Evolutionary conservation across 1,140 invertebrate species (phyloP).

Genomic region (Coptotermes formosanus): DNA sequence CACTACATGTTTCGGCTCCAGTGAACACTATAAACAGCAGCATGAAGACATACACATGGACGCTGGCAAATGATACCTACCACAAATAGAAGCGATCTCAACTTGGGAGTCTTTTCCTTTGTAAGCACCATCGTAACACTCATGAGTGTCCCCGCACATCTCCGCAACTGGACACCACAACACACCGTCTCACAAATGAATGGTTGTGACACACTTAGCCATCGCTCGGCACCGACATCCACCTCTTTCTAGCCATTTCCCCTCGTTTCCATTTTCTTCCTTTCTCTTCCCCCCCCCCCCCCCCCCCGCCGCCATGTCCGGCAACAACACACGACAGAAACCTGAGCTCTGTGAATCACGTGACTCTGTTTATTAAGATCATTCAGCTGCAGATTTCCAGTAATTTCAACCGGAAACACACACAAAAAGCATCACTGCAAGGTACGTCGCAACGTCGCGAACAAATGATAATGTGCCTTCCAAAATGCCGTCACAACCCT

Average conservation of each 20-base stretch:
- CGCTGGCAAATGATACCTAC: constrained; percentile 4
- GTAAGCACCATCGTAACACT: constrained; percentile 27
- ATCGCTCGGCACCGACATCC: not conserved
- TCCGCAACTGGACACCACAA: not conserved
- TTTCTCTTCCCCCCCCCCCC: too few relatives aligned
- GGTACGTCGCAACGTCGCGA: too few relatives aligned
- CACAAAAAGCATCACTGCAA: too few relatives aligned
- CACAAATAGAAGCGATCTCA: constrained; percentile 32
- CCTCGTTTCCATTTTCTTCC: not conserved
- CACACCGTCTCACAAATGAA: not conserved
- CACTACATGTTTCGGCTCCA: too few relatives aligned
- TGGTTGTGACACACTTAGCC: not conserved
- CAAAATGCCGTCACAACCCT: too few relatives aligned
- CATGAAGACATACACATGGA: too few relatives aligned
- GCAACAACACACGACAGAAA: not conserved
- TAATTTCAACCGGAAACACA: too few relatives aligned
- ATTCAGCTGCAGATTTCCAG: too few relatives aligned
- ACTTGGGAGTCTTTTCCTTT: constrained; percentile 33
- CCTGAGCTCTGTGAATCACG: not conserved
- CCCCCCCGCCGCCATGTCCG: too few relatives aligned
- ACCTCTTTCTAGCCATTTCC: not conserved
- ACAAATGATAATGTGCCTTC: too few relatives aligned
- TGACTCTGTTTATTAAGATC: not conserved
- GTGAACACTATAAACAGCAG: too few relatives aligned
- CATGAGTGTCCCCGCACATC: not conserved